Conservation (phyloP, 1,140 invertebrate genomes). For the Phymorhynchus buccinoides region DNA sequence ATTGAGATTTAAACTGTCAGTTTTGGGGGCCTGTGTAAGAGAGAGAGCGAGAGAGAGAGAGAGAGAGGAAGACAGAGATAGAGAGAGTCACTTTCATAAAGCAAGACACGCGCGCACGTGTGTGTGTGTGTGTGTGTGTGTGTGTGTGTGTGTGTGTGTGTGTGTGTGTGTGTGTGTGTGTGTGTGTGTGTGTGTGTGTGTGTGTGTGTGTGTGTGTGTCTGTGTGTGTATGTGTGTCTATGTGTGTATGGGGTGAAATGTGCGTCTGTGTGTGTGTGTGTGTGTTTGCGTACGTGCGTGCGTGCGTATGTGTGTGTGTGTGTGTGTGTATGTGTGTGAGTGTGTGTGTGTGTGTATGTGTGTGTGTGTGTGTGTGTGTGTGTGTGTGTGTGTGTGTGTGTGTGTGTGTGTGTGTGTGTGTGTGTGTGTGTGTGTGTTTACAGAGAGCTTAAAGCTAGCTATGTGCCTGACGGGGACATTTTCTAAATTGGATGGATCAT, state of each 20-base stretch:
- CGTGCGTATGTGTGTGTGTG: background rate
- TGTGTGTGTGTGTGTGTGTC: background rate
- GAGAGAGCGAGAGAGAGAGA: background rate
- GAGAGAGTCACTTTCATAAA: background rate
- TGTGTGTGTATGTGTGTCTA: background rate
- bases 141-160: slow-evolving; percentile 17
- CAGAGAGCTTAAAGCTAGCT: too few species aligned
- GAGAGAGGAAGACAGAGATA: background rate
- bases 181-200: slow-evolving; percentile 2
- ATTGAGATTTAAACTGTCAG: too few species aligned
- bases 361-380: background rate
- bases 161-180: slow-evolving; percentile 14
- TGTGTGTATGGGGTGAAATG: background rate
- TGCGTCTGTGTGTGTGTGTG: background rate
- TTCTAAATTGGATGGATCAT: background rate
- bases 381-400: background rate
- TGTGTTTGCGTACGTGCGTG: background rate
- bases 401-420: background rate
- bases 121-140: slow-evolving; percentile 17
- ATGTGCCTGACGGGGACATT: too few species aligned
- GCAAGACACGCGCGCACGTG: background rate
- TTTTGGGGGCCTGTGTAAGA: too few species aligned
- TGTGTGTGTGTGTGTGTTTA: background rate
- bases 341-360: background rate
- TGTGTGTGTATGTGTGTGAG: background rate